Base-by-base conservation (phyloP, 2,888 invertebrate species). In the Sisyra terminalis region DNA sequence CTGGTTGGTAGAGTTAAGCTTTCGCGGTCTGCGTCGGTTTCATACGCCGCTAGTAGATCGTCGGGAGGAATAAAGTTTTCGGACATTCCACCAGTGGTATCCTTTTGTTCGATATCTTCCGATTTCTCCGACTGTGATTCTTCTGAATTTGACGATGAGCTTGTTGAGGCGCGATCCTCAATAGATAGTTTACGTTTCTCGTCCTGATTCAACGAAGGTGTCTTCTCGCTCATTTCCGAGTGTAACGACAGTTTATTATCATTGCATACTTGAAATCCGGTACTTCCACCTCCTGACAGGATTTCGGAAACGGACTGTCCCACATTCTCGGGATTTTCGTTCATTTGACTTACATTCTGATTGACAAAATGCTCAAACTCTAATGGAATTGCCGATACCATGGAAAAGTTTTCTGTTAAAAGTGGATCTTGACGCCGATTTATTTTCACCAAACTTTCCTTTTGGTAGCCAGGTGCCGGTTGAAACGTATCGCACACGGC, bases 251-350 rank as follows among this genome's bases (percentile, higher is more conserved):
- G 29, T 29, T 39, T 30, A 39, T 38, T 29, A 9, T 37, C 16
- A n/a, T 34, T 14, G 30, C 46, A n/a, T 50, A 48, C 29, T 44
- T 47, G 48, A 50, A 30, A 5, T 43, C 43, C 38, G 24, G 15
- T 34, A 34, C 3, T 34, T 34, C 34, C 34, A 11, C 34, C 13
- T 9, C 34, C 13, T n/a, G 15, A 14, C n/a, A 34, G n/a, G 7
- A 14, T n/a, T n/a, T 34, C 3, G 13, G 13, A 14, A 7, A 34
- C 6, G 7, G 6, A 14, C 2, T 34, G 11, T 34, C 15, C 15
- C n/a, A 14, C 9, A 7, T 7, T 7, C 7, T 7, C 8, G 2
- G 6, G 34, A 10, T 7, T 7, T 2, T 34, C 9, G 3, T 3
- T 7, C 7, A 5, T 7, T 7, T 7, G 7, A 9, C 9, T 7